A percentile compares a stretch with the other conserved stretches of the same genome.
These are phyloP conservation scores for Zophobas atratus DNA, from an alignment of 1,140 invertebrate species.

Conservation along the genomic window DNA sequence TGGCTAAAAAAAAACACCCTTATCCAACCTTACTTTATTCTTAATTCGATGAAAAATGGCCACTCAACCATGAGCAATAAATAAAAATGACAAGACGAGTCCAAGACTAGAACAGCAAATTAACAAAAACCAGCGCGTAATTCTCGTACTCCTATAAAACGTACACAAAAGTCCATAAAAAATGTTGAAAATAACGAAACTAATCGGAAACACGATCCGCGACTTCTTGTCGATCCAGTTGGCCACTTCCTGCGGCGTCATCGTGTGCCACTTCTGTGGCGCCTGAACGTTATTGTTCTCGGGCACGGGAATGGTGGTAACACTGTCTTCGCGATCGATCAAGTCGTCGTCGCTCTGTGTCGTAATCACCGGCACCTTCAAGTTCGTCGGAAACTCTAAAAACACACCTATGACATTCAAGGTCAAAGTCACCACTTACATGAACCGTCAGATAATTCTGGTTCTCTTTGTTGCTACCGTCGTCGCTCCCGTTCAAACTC, in stretches of 20 bases:
- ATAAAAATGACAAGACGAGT: conserved; percentile 15
- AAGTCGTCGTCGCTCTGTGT: conserved; percentile 77
- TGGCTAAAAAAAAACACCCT: too few species aligned
- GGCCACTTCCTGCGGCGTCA: conserved; percentile 89
- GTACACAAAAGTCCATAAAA: conserved; percentile 88
- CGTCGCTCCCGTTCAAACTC: conserved; percentile 74
- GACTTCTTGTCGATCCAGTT: conserved; percentile 89
- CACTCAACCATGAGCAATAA: conserved; percentile 14
- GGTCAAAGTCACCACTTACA: conserved; percentile 69
- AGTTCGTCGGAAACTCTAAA: conserved; percentile 77
- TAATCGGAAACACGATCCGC: conserved; percentile 82
- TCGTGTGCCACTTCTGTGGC: conserved; percentile 79
- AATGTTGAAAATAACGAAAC: conserved; percentile 87
- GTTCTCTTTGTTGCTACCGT: conserved; percentile 67
- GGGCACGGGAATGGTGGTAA: conserved; percentile 58
- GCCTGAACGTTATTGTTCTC: conserved; percentile 49
- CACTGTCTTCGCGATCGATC: conserved; percentile 59
- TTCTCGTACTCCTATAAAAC: conserved; percentile 47
- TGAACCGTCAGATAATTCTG: conserved; percentile 83
- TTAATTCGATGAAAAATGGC: too few species aligned
- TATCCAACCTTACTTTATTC: too few species aligned
- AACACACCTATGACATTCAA: conserved; percentile 40
- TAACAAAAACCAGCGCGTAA: neutral
- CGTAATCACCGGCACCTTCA: conserved; percentile 76
- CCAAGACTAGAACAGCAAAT: conserved; percentile 34